Evolutionary conservation across 2,888 invertebrate species (phyloP), one percentile per base, ranked within the genome.

Genomic region (Parnassius smintheus): DNA sequence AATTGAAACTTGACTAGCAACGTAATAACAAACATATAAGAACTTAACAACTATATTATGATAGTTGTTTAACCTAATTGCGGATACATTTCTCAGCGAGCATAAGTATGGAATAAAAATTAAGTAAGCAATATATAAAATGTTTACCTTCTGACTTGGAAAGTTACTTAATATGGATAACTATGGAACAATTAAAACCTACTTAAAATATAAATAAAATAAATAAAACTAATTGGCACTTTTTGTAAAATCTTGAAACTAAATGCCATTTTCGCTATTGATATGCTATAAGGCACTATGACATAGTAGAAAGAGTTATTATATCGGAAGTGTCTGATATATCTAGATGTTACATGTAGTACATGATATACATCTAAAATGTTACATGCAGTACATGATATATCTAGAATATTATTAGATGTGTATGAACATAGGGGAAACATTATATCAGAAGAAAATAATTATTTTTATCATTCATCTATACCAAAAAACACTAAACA

Each of bases 1-100:
- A 61, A 55, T 49, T 58, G 44, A 52, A 61, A 61, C 54, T 66
- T 68, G 68, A 68, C 68, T 68, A 68, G 68, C 62, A 68, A 66
- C 65, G 59, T 63, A 56, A 56, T 52, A 51, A 25, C 56, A 46
- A 41, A 59, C 59, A 62, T n/a, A 59, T 59, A 42, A 49, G 13
- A 49, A 7, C 35, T 35, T 35, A 35, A 35, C 35, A 35, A 18
- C 18, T 18, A 18, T 18, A 18, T 18, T 18, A 35, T 35, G 35
- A 35, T 35, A 35, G 35, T 35, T 35, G 7, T 35, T 35, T 35
- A 35, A 35, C 35, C 35, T 35, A 35, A 35, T 35, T 35, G 35
- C 35, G 35, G 4, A 35, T 35, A 35, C 35, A 35, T 35, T 35
- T 35, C 4, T 35, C 35, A 35, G 35, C 7, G 35, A 35, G 35